Evolutionary conservation across 2,888 invertebrate species (phyloP), one percentile per base, ranked within the genome.

Genomic region (Periphyllus acericola): DNA sequence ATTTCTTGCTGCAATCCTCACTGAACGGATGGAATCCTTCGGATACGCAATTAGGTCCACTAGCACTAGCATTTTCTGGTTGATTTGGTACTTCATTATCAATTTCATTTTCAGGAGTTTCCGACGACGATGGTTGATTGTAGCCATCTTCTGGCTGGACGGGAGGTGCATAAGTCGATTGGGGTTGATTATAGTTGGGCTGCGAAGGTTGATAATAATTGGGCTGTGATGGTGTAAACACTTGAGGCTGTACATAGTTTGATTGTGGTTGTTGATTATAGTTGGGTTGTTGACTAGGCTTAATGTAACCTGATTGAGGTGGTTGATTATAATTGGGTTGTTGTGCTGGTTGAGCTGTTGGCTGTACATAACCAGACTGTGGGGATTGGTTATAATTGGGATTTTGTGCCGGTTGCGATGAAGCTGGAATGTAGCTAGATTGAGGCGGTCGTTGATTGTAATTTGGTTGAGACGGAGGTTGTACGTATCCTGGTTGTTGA

Each of bases 11-110:
- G 86, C 91, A 91, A 79, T 91, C 89, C 76, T 90, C 90, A 78
- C 89, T 89, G 8, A 90, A 90, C 11, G 90, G 90, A 83, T 90
- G 90, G 82, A 91, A 91, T n/a, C 91, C 91, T 89, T 91, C 91
- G 14, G 90, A 90, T 17, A 89, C 66, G 88, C 91, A 91, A 83
- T 83, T 89, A 32, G 89, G 82, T 36, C 83, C 76, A 40, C 25
- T 46, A 66, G 29, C 19, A 72, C 76, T 68, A 74, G 60, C 83
- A n/a, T 60, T 71, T 81, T 83, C 40, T 89, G 86, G 68, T 86
- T 89, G 80, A 89, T 89, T 89, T 83, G 90, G 89, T 89, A 36
- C 88, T 89, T 78, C 89, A 34, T 82, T 89, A 25, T 85, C 79
- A 29, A 55, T 60, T 79, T 81, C 87, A 32, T 68, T 83, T 36